Conservation (phyloP, 2,888 invertebrate species). For the Cephalotes varians region DNA sequence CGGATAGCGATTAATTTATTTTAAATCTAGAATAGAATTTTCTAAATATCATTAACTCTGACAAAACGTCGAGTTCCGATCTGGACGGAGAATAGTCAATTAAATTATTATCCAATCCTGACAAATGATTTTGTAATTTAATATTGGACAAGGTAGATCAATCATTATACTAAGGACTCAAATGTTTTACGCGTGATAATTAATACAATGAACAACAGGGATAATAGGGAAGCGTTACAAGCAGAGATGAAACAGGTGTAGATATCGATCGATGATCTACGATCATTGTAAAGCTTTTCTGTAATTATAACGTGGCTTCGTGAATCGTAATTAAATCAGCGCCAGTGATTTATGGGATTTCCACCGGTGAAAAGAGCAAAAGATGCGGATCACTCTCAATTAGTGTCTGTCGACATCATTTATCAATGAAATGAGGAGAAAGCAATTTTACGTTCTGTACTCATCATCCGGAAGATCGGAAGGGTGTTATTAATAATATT, state of each 20-base stretch:
- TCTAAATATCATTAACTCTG: not conserved
- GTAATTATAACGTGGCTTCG: constrained; percentile 47
- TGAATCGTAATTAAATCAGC: constrained; percentile 67
- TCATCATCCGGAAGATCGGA: constrained; percentile 47
- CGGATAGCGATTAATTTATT: not conserved
- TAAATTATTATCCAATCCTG: not conserved
- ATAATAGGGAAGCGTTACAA: constrained; percentile 16
- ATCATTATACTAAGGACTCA: constrained; percentile 17
- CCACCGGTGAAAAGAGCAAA: constrained; percentile 51
- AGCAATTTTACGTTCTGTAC: constrained; percentile 49
- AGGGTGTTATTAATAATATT: constrained; percentile 34
- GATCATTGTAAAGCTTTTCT: constrained; percentile 55
- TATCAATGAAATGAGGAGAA: constrained; percentile 53
- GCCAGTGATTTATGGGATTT: constrained; percentile 65
- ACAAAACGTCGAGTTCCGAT: not conserved
- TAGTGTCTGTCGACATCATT: constrained; percentile 54
- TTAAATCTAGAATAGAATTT: not conserved
- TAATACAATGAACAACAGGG: constrained; percentile 1
- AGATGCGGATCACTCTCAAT: constrained; percentile 62
- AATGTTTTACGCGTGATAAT: constrained; percentile 19
- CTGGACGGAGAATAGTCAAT: not conserved
- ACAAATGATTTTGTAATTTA: constrained; percentile 9
- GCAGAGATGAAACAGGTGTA: constrained; percentile 29
- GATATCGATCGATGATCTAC: constrained; percentile 46
- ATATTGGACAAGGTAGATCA: not conserved